Evolutionary conservation across 1,140 invertebrate genomes (phyloP).

Genomic region (Macrosteles quadrilineatus): DNA sequence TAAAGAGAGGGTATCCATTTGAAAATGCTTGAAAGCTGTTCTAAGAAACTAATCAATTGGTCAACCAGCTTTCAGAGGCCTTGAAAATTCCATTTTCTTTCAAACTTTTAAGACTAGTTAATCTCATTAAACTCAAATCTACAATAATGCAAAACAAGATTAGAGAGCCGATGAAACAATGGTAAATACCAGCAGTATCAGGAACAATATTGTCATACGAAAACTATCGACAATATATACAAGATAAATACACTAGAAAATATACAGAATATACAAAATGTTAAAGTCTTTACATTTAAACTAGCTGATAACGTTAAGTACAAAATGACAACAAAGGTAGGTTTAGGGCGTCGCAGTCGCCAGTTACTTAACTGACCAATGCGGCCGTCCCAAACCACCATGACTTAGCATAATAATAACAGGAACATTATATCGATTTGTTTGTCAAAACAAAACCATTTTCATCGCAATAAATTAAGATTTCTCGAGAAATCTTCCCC

Average conservation of each 20-base stretch:
- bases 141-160: neutral
- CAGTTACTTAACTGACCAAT: constrained; percentile 26
- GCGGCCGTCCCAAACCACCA: constrained; percentile 44
- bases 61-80: constrained; percentile 7
- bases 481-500: constrained; percentile 20
- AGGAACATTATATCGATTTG: constrained; percentile 54
- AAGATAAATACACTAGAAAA: constrained; percentile 27
- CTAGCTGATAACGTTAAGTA: constrained; percentile 33
- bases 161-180: constrained; percentile 1
- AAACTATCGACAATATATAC: constrained; percentile 24
- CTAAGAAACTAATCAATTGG: neutral
- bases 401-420: constrained; percentile 54
- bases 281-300: constrained; percentile 36
- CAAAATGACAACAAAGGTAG: constrained; percentile 32
- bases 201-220: constrained; percentile 2
- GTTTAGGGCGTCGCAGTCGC: constrained; percentile 18
- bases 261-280: constrained; percentile 34
- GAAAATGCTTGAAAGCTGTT: neutral
- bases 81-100: neutral
- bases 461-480: constrained; percentile 40
- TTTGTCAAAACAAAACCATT: constrained; percentile 49
- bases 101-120: neutral
- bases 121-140: neutral
- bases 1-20: too few species aligned
- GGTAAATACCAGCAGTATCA: constrained; percentile 10